Evolutionary conservation across 1,140 invertebrate genomes (phyloP).

Genomic region (Augochlora pura): DNA sequence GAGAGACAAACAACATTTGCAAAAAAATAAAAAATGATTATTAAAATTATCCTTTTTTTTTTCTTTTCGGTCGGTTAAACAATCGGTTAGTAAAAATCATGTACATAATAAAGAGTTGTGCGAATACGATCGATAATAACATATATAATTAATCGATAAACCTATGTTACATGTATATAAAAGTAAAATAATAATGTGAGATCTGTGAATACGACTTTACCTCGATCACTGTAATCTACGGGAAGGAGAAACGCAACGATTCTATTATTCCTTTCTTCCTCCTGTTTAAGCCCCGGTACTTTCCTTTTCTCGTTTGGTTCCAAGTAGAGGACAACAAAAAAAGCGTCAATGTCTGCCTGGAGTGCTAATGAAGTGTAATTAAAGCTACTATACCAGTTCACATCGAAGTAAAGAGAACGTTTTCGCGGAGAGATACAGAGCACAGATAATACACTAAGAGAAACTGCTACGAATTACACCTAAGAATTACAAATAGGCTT

Average conservation of each 20-base stretch:
- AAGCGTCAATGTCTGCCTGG: not conserved
- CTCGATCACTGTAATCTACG: constrained; percentile 69
- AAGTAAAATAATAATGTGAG: constrained; percentile 73
- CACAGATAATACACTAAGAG: constrained; percentile 29
- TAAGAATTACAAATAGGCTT: constrained; percentile 37
- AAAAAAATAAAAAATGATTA: constrained; percentile 73
- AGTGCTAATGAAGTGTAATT: constrained; percentile 42
- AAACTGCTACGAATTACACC: constrained; percentile 28
- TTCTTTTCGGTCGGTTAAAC: constrained; percentile 64
- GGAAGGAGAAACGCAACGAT: constrained; percentile 56
- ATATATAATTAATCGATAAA: constrained; percentile 70
- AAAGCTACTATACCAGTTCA: constrained; percentile 50
- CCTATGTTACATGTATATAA: constrained; percentile 72
- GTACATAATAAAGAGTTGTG: constrained; percentile 69
- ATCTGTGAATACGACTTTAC: constrained; percentile 77
- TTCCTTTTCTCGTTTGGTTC: constrained; percentile 6
- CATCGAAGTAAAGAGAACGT: constrained; percentile 40
- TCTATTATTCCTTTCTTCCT: constrained; percentile 57
- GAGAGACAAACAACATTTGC: constrained; percentile 64
- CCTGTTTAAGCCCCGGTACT: constrained; percentile 34
- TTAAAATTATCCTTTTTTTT: constrained; percentile 67
- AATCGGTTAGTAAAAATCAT: constrained; percentile 74
- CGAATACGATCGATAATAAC: constrained; percentile 68
- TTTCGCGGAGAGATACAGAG: constrained; percentile 30
- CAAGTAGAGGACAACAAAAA: constrained; percentile 26